phyloP scores from a whole-genome alignment of 2,113 vertebrate genomes.

The Ceratotherium simum region DNA sequence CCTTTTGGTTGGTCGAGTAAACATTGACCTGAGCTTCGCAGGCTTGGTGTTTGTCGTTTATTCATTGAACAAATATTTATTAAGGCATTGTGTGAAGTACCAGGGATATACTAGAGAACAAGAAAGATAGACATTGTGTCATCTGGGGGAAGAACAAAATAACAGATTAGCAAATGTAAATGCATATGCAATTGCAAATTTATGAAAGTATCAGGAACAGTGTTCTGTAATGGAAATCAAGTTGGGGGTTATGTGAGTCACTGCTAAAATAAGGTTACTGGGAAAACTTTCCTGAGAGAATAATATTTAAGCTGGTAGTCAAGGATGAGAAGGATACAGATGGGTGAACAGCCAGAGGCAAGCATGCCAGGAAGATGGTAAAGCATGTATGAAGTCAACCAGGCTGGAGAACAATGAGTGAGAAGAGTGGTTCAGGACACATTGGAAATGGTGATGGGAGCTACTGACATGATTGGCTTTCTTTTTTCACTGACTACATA shows the following conservation, averaged over 20 bases:
- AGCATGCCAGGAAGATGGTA: neutral
- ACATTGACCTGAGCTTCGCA: neutral
- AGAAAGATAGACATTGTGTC: neutral
- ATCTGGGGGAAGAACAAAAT: neutral
- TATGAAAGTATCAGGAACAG: neutral
- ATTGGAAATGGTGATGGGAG: neutral
- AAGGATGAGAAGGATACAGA: neutral
- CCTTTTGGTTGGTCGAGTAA: slow-evolving; percentile 31
- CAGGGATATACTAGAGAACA: neutral
- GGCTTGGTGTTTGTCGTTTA: neutral
- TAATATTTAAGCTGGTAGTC: neutral
- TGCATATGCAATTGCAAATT: neutral
- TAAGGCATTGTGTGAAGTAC: neutral
- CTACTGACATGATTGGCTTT: neutral
- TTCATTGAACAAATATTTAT: slow-evolving; percentile 1
- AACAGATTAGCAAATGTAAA: neutral
- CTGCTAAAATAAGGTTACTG: neutral
- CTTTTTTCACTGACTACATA: neutral
- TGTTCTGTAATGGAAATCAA: neutral
- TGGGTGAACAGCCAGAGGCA: neutral
- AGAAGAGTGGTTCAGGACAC: neutral
- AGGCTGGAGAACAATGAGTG: neutral
- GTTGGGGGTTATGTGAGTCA: too few relatives aligned
- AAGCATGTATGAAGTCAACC: neutral
- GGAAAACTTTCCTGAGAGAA: neutral